Evolutionary conservation across 2,888 invertebrate genomes (phyloP).

Genomic region (Sycophila texana): DNA sequence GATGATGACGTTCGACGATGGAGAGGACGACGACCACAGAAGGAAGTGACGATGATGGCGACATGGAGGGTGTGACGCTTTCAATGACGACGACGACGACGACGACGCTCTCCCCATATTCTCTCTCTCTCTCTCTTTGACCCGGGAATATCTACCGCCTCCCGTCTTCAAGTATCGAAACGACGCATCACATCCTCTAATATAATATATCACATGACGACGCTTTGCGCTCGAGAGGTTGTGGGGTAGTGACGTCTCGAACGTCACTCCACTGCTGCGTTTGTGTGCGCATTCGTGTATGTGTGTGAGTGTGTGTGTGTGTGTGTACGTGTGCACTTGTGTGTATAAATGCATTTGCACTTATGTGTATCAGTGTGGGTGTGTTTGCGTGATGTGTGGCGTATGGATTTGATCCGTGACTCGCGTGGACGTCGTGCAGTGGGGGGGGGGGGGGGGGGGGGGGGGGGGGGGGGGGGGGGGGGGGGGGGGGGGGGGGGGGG

Average conservation of each 20-base stretch:
- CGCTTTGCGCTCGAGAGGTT: constrained; percentile 17
- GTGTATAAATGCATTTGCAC: too few species aligned
- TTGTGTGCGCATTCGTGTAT: constrained; percentile 13
- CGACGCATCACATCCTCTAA: constrained; percentile 41
- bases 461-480: too few species aligned
- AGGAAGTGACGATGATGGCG: constrained; percentile 10
- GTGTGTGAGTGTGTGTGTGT: not conserved
- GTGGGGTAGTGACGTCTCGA: constrained; percentile 1
- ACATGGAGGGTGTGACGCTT: not conserved
- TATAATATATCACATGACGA: constrained; percentile 50
- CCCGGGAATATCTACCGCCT: not conserved
- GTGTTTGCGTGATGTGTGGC: too few species aligned
- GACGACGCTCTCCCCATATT: not conserved
- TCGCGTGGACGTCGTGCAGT: too few species aligned
- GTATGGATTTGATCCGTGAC: too few species aligned
- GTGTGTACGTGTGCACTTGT: not conserved
- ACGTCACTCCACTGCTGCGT: constrained; percentile 32
- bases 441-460: too few species aligned
- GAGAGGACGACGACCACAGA: not conserved
- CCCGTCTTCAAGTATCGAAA: not conserved
- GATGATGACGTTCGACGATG: not conserved
- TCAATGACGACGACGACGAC: constrained; percentile 11
- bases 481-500: too few species aligned
- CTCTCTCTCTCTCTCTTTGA: not conserved
- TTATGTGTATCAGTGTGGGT: too few species aligned